Evolutionary conservation across 2,113 vertebrate species (phyloP).

Genomic region (Thinocorus orbignyianus): DNA sequence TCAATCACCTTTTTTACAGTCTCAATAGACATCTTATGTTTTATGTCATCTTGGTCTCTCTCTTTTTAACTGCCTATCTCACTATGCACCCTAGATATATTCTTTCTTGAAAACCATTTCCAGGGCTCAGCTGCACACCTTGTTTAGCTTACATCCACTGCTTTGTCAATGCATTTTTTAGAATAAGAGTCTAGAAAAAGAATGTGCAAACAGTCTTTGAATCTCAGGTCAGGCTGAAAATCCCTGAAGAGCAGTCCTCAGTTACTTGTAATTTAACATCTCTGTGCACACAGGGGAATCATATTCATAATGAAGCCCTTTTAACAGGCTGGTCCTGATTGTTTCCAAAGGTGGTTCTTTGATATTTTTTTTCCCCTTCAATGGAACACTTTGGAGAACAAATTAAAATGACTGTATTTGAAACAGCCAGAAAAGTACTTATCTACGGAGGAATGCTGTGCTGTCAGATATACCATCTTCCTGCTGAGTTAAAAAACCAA

Average conservation of each 20-base stretch:
- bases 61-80: background rate
- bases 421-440: background rate
- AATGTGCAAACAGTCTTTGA: conserved; percentile 17
- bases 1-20: background rate
- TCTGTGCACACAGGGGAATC: background rate
- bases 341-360: background rate
- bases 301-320: background rate
- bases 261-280: conserved; percentile 11
- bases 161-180: conserved; percentile 20
- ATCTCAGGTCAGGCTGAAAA: conserved; percentile 32
- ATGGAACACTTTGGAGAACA: background rate
- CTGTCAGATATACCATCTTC: background rate
- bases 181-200: background rate
- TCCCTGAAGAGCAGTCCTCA: background rate
- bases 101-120: background rate
- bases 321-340: background rate
- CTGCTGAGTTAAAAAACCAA: background rate
- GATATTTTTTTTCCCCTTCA: background rate
- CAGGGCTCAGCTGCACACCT: background rate
- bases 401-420: background rate
- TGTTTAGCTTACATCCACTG: conserved; percentile 8
- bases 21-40: background rate
- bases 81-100: background rate
- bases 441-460: background rate
- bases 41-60: background rate